These are phyloP conservation scores for Mixornis gularis DNA, from an alignment of 2,113 vertebrate genomes.

Conservation along the genomic window DNA sequence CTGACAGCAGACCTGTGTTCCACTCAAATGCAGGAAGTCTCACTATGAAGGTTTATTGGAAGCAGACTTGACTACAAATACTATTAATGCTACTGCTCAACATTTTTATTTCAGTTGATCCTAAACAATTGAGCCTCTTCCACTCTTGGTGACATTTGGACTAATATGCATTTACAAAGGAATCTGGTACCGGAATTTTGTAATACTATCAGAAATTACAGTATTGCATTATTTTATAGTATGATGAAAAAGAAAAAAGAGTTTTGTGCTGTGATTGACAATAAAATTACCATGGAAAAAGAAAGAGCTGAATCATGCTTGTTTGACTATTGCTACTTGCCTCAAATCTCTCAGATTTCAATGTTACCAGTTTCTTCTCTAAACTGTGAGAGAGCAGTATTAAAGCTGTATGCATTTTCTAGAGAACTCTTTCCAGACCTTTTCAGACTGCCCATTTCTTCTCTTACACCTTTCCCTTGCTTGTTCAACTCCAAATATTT, in stretches of 20 bases:
- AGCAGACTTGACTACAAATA: neutral
- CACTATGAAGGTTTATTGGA: neutral
- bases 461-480: neutral
- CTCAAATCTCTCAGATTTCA: neutral
- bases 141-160: neutral
- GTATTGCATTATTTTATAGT: neutral
- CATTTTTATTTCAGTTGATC: neutral
- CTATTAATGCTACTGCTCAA: neutral
- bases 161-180: neutral
- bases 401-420: neutral
- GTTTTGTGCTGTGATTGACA: neutral
- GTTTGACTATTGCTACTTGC: neutral
- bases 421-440: neutral
- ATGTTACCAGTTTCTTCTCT: neutral
- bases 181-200: neutral
- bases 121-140: neutral
- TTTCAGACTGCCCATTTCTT: neutral
- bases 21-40: neutral
- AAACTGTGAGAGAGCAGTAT: neutral
- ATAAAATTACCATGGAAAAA: neutral
- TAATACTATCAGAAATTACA: neutral
- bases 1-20: neutral
- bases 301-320: neutral
- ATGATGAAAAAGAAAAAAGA: neutral
- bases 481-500: slow-evolving; percentile 18